Conservation (phyloP, 2,797 vertebrate genomes). For the Sebastes baramenuke region DNA sequence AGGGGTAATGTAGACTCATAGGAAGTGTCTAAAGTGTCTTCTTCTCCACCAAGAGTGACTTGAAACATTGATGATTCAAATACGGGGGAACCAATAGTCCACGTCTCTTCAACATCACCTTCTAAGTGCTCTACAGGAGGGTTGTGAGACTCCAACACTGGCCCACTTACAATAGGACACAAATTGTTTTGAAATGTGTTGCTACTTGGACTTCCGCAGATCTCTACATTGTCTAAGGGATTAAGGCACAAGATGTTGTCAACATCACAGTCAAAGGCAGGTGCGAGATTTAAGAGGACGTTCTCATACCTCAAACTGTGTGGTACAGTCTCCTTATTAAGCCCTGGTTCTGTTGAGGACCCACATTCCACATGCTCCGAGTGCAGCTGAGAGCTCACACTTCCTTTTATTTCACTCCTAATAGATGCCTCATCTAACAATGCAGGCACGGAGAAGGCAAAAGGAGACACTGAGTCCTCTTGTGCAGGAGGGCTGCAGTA, state of each 20-base stretch:
- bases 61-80: constrained; percentile 45
- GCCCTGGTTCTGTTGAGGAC: not conserved
- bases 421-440: not conserved
- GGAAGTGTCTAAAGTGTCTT: not conserved
- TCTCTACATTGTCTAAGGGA: not conserved
- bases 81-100: constrained; percentile 27
- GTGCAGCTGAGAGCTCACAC: not conserved
- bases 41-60: fast-evolving
- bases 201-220: not conserved
- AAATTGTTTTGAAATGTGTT: not conserved
- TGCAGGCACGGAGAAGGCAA: not conserved
- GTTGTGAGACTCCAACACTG: not conserved
- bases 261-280: constrained; percentile 52
- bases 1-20: constrained; percentile 52
- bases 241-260: constrained; percentile 65
- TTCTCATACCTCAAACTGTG: not conserved
- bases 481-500: not conserved
- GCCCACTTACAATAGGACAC: not conserved
- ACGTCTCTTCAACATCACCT: not conserved
- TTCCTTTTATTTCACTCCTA: not conserved
- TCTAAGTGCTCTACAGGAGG: constrained; percentile 5
- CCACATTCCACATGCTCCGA: not conserved
- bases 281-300: not conserved
- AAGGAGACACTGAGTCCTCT: not conserved
- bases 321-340: not conserved